These are phyloP conservation scores for Hylaeus anthracinus DNA, from an alignment of 1,140 invertebrate species.

Conservation along the genomic window DNA sequence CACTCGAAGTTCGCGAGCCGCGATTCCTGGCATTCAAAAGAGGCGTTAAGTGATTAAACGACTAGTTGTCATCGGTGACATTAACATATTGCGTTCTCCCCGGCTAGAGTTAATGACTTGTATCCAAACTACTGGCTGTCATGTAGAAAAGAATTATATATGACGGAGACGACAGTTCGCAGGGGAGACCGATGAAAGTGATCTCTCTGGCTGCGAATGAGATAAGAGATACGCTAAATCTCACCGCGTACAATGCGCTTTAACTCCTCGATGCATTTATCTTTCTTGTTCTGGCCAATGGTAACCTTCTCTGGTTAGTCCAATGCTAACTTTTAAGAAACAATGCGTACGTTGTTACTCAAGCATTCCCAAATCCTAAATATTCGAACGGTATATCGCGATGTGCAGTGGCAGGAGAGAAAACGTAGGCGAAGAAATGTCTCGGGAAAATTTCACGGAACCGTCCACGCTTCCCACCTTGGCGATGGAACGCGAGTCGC, in stretches of 20 bases:
- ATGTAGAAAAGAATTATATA: conserved; percentile 61
- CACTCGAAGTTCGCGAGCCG: conserved; percentile 53
- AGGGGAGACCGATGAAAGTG: conserved; percentile 46
- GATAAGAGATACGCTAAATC: conserved; percentile 33
- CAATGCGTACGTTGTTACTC: no score
- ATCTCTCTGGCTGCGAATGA: conserved; percentile 34
- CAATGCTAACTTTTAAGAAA: no score
- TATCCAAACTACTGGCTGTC: conserved; percentile 57
- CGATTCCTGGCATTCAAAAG: conserved; percentile 68
- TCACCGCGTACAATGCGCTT: background rate
- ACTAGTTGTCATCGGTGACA: conserved; percentile 68
- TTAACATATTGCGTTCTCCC: conserved; percentile 66
- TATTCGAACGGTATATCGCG: no score
- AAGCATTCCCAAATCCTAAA: no score
- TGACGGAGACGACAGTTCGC: conserved; percentile 50
- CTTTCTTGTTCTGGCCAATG: no score
- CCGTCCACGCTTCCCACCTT: no score
- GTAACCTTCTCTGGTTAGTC: no score
- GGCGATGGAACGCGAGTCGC: no score
- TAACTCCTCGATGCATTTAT: background rate
- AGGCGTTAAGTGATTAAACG: conserved; percentile 70
- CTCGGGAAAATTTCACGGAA: no score
- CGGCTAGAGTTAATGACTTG: conserved; percentile 65
- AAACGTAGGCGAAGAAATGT: no score
- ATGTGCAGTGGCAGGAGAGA: no score